Conservation (phyloP, 2,888 invertebrate species). For the Machimus atricapillus region DNA sequence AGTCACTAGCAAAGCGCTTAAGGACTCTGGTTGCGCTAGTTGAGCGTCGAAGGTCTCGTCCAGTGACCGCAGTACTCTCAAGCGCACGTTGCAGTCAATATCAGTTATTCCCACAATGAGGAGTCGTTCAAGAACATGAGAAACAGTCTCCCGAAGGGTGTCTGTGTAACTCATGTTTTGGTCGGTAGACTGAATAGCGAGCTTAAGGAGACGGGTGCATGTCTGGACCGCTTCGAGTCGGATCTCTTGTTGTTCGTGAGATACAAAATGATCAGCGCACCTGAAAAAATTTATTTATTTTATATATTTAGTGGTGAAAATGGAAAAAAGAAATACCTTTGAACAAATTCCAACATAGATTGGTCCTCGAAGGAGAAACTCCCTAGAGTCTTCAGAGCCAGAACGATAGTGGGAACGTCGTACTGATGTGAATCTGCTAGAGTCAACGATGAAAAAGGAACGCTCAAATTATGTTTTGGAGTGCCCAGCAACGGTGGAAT, state of each 20-base stretch:
- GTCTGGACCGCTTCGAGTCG: constrained; percentile 94
- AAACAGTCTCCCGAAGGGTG: constrained; percentile 87
- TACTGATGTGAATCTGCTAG: constrained; percentile 62
- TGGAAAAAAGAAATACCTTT: constrained; percentile 60
- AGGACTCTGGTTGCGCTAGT: constrained; percentile 94
- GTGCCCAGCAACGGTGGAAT: constrained; percentile 77
- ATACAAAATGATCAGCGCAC: constrained; percentile 90
- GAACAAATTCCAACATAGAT: constrained; percentile 89
- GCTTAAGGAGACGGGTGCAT: constrained; percentile 85
- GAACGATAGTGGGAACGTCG: constrained; percentile 84
- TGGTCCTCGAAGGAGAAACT: constrained; percentile 91
- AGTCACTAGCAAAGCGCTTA: constrained; percentile 91
- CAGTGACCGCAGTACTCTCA: constrained; percentile 89
- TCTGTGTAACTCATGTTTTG: constrained; percentile 72
- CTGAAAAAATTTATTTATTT: constrained; percentile 56
- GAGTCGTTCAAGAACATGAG: constrained; percentile 89
- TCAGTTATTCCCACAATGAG: constrained; percentile 95
- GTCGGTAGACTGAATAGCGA: constrained; percentile 73
- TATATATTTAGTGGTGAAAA: background rate
- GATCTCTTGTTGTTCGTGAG: constrained; percentile 90
- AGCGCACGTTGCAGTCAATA: constrained; percentile 91
- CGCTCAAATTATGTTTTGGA: constrained; percentile 67
- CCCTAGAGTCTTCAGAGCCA: constrained; percentile 92
- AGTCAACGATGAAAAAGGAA: constrained; percentile 59
- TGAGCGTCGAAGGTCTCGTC: constrained; percentile 93